Evolutionary conservation across 2,888 invertebrate genomes (phyloP).

Genomic region (Uropetala carovei): DNA sequence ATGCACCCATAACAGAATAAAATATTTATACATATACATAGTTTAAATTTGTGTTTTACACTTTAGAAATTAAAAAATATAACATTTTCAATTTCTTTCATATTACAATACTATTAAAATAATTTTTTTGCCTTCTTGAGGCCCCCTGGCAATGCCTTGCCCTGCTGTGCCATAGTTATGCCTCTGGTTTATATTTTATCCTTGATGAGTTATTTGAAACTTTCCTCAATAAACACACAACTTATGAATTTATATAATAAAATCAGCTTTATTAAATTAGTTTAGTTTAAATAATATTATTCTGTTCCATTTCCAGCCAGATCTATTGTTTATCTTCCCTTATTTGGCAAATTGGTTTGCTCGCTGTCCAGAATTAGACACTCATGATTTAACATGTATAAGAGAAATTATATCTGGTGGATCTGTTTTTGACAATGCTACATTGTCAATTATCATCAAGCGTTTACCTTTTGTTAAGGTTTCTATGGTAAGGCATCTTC

Average conservation of each 20-base stretch:
- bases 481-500: not conserved
- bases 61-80: not conserved
- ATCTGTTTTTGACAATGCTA: slow-evolving; percentile 38
- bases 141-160: too few species aligned
- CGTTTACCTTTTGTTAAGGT: slow-evolving; percentile 22
- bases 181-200: not conserved
- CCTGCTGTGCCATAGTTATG: too few species aligned
- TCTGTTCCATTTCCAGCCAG: not conserved
- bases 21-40: not conserved
- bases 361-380: slow-evolving; percentile 36
- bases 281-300: too few species aligned
- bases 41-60: not conserved
- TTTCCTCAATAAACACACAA: too few species aligned
- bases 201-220: too few species aligned
- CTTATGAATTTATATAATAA: too few species aligned
- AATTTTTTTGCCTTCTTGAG: too few species aligned
- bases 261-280: too few species aligned
- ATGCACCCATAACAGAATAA: too few species aligned
- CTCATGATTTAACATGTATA: not conserved
- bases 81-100: not conserved
- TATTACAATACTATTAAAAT: too few species aligned
- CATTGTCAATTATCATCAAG: slow-evolving; percentile 25
- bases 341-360: slow-evolving; percentile 54
- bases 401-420: slow-evolving; percentile 13
- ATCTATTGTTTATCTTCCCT: slow-evolving; percentile 41